Percentiles rank a stretch among this genome's conserved stretches.
phyloP scores from a whole-genome alignment of 1,140 invertebrate species.

The Diachasma alloeum region DNA sequence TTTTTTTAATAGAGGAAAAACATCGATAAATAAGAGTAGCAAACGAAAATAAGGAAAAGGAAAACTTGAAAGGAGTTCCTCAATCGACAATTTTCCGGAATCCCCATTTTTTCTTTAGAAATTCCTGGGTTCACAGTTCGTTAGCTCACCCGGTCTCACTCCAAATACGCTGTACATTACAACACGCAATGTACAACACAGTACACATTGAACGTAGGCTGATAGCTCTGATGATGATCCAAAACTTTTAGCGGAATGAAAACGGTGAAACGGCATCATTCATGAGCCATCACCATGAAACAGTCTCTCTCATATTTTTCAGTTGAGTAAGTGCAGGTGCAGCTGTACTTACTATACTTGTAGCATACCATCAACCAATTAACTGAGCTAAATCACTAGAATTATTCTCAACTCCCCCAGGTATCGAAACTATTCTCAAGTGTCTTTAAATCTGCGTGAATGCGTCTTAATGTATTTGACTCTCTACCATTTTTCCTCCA shows the following conservation, averaged over 20 bases:
- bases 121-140: slow-evolving; percentile 21
- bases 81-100: background rate
- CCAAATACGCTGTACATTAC: slow-evolving; percentile 19
- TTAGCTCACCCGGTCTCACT: slow-evolving; percentile 21
- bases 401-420: background rate
- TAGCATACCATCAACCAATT: background rate
- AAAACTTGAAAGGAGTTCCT: background rate
- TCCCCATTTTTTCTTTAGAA: slow-evolving; percentile 17
- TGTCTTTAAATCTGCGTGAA: background rate
- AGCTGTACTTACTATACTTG: background rate
- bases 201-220: background rate
- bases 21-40: background rate
- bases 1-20: too few relatives aligned
- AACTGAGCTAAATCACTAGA: background rate
- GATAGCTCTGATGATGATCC: slow-evolving; percentile 8
- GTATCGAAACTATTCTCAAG: background rate
- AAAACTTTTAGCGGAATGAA: background rate
- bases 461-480: background rate
- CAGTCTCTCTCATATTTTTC: background rate
- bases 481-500: background rate
- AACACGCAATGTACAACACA: background rate
- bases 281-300: background rate
- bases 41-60: background rate
- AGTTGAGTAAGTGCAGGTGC: background rate
- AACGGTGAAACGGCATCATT: background rate